These are phyloP conservation scores for Ornithoptera alexandrae DNA, from an alignment of 2,888 invertebrate genomes.

Conservation along the genomic window DNA sequence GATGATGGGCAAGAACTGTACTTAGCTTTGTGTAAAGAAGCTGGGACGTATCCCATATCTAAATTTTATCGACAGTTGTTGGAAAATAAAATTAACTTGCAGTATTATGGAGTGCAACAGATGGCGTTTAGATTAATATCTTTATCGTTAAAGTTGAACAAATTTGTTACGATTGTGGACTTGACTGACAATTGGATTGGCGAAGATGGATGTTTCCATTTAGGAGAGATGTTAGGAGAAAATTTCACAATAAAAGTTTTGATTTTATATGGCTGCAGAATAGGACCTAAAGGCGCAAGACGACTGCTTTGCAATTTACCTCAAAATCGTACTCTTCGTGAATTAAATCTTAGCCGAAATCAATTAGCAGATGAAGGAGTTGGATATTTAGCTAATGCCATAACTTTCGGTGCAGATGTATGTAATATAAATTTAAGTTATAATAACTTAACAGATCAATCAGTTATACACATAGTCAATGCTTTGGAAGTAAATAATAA, in stretches of 20 bases:
- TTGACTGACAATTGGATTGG: constrained; percentile 46
- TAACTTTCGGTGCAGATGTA: constrained; percentile 37
- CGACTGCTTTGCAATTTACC: constrained; percentile 36
- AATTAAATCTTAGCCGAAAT: constrained; percentile 40
- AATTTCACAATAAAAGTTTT: constrained; percentile 41
- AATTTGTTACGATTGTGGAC: constrained; percentile 40
- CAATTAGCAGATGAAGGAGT: constrained; percentile 40
- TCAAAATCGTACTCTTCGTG: constrained; percentile 38
- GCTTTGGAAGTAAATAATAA: constrained; percentile 44
- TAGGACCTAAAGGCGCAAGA: constrained; percentile 40
- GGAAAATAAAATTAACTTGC: constrained; percentile 42
- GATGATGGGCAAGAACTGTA: constrained; percentile 54
- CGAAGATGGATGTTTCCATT: constrained; percentile 45
- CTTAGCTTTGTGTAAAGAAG: constrained; percentile 45
- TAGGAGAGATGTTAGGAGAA: constrained; percentile 42
- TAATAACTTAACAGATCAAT: constrained; percentile 43
- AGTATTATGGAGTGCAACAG: constrained; percentile 36
- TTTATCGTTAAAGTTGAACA: constrained; percentile 39
- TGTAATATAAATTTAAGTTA: constrained; percentile 43
- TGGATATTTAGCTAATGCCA: constrained; percentile 38
- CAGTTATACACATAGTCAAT: constrained; percentile 38
- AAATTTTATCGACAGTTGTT: constrained; percentile 44
- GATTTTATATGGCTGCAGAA: constrained; percentile 44
- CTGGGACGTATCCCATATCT: constrained; percentile 40
- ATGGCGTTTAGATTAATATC: constrained; percentile 38